phyloP scores from a whole-genome alignment of 2,888 invertebrate genomes.

The Hirtodrosophila confusa region DNA sequence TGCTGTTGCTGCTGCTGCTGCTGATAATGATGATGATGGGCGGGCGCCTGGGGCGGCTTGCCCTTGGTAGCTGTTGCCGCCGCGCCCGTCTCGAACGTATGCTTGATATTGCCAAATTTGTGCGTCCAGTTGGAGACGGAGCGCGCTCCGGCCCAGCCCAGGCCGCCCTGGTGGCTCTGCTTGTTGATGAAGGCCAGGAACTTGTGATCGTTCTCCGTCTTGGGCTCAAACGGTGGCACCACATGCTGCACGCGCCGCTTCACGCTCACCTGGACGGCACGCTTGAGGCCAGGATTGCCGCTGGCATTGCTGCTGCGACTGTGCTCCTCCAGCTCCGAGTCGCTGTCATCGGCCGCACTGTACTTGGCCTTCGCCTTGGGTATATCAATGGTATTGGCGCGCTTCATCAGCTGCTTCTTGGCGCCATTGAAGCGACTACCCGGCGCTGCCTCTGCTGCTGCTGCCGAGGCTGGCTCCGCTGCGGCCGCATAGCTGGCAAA shows the following conservation, averaged over 20 bases:
- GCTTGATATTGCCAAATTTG: slow-evolving; percentile 93
- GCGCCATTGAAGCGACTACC: slow-evolving; percentile 82
- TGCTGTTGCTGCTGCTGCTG: slow-evolving; percentile 67
- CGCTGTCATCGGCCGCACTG: slow-evolving; percentile 84
- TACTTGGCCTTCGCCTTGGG: slow-evolving; percentile 87
- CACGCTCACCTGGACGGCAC: slow-evolving; percentile 86
- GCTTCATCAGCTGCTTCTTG: slow-evolving; percentile 91
- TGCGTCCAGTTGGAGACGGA: slow-evolving; percentile 90
- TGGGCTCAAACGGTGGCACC: slow-evolving; percentile 90
- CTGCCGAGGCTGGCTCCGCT: slow-evolving; percentile 71
- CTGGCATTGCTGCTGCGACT: slow-evolving; percentile 56
- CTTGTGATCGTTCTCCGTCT: slow-evolving; percentile 93
- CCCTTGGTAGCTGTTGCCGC: slow-evolving; percentile 82
- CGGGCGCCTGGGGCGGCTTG: slow-evolving; percentile 83
- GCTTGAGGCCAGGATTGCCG: slow-evolving; percentile 85
- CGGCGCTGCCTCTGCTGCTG: slow-evolving; percentile 73
- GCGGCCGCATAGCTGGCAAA: slow-evolving; percentile 63
- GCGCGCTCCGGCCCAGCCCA: slow-evolving; percentile 82
- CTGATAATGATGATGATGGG: slow-evolving; percentile 84
- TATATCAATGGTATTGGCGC: slow-evolving; percentile 95
- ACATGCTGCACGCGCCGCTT: slow-evolving; percentile 83
- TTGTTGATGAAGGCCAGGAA: slow-evolving; percentile 93
- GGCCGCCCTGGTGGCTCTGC: slow-evolving; percentile 86
- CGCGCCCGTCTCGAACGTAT: slow-evolving; percentile 88
- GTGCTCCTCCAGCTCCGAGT: slow-evolving; percentile 81